Evolutionary conservation across 2,113 vertebrate genomes (phyloP), one percentile per base, ranked within the genome.

Genomic region (Cichladusa arquata): DNA sequence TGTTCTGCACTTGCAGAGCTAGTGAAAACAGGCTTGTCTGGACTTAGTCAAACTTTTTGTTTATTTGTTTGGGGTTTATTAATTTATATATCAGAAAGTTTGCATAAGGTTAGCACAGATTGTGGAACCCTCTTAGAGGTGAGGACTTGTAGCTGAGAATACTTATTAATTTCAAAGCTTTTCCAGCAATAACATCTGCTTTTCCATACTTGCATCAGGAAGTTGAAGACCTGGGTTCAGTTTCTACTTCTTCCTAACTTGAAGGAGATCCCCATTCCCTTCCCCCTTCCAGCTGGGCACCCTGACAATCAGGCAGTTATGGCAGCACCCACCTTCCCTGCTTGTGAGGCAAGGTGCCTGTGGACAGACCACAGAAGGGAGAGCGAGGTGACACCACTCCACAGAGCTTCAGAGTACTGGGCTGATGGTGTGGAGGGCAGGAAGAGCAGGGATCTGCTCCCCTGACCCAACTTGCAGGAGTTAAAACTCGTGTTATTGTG

Each of bases 401-500:
- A n/a, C 0, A 34, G 44, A 64, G 38, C 48, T 77, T 58, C 57
- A 79, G 34, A 57, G n/a, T 24, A 8, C 8, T 5, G 25, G 14
- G 8, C 0, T 50, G 57, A 33, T 19, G 19, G 17, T 45, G 22
- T 45, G 23, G 44, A 67, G 48, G 60, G 11, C 36, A 62, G 28
- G 23, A 28, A 72, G 9, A 45, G 26, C 19, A 48, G 62, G 60
- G 58, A 45, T 36, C 25, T 62, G 28, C 22, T 62, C 19, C 24
- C 24, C 36, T 53, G 26, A 6, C 38, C 29, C 44, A n/a, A 2
- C 7, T 77, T 81, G 25, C 33, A 56, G 58, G 13, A 36, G 60
- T 25, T 6, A 72, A 66, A 69, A 31, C 10, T 29, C 3, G 8
- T 19, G 4, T 2, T 16, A 8, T 16, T 29, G 9, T 1, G 2